phyloP scores from a whole-genome alignment of 2,113 vertebrate genomes.

The Stictonetta naevosa region DNA sequence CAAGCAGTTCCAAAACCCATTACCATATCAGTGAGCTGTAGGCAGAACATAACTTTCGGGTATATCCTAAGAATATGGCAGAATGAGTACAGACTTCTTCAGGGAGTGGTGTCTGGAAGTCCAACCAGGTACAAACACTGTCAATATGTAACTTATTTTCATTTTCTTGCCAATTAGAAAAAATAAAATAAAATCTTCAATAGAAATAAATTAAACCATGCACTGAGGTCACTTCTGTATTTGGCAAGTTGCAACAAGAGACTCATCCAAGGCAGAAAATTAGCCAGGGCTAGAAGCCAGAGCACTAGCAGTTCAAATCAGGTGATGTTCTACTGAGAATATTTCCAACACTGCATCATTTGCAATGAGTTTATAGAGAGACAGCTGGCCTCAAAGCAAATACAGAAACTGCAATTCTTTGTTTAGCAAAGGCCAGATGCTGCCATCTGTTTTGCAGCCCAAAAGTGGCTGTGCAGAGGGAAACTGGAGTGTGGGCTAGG shows the following conservation, averaged over 20 bases:
- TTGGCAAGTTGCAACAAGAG: not conserved
- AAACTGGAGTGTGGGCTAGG: not conserved
- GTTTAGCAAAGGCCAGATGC: not conserved
- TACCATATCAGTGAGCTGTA: not conserved
- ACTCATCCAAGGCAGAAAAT: not conserved
- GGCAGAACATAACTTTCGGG: not conserved
- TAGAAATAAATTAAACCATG: conserved; percentile 6
- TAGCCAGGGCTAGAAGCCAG: not conserved
- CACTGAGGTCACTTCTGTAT: not conserved
- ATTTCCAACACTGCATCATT: not conserved
- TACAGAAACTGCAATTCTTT: not conserved
- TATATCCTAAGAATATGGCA: not conserved
- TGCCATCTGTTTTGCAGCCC: not conserved
- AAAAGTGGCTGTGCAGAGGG: not conserved
- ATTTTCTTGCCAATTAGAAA: conserved; percentile 5
- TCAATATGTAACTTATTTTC: conserved; percentile 11
- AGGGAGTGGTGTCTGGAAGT: not conserved
- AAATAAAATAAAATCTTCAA: not conserved
- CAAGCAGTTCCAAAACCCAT: not conserved
- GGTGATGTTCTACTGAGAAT: not conserved
- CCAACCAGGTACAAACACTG: not conserved
- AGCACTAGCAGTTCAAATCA: not conserved
- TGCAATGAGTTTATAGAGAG: not conserved
- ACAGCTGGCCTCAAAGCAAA: not conserved
- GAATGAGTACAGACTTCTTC: not conserved